Evolutionary conservation across 2,797 vertebrate genomes (phyloP).

Genomic region (Notolepis coatsorum): DNA sequence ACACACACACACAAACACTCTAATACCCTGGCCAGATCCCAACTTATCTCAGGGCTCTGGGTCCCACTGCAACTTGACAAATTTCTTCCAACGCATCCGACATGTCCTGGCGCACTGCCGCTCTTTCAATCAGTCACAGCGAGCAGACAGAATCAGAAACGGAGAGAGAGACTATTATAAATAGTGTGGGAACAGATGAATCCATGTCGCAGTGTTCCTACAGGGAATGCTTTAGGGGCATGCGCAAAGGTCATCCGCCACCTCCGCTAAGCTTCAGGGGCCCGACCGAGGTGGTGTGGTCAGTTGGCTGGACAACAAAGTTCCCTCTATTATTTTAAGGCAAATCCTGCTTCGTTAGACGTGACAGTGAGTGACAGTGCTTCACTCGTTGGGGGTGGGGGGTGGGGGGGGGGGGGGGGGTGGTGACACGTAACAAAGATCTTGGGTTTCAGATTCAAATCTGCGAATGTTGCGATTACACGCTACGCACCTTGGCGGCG

Average conservation of each 20-base stretch:
- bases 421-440: too few relatives aligned
- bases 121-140: conserved; percentile 58
- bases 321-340: too few relatives aligned
- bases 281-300: too few relatives aligned
- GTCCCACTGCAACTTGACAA: conserved; percentile 56
- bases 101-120: conserved; percentile 64
- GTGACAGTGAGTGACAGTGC: too few relatives aligned
- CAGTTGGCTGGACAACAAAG: too few relatives aligned
- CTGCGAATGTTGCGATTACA: too few relatives aligned
- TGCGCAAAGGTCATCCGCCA: conserved; percentile 44
- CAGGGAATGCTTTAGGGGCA: conserved; percentile 46
- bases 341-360: too few relatives aligned
- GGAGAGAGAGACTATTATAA: conserved; percentile 48
- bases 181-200: conserved; percentile 71
- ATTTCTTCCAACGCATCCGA: conserved; percentile 73
- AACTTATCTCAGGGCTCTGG: conserved; percentile 56
- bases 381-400: too few relatives aligned
- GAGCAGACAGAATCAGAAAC: conserved; percentile 46
- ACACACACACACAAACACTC: conserved; percentile 22
- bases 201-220: conserved; percentile 55
- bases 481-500: too few relatives aligned
- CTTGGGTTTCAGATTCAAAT: too few relatives aligned
- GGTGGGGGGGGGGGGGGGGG: too few relatives aligned
- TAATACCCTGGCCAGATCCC: conserved; percentile 61
- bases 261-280: conserved; percentile 19